phyloP scores from a whole-genome alignment of 1,140 invertebrate genomes.

The Cydia fagiglandana region DNA sequence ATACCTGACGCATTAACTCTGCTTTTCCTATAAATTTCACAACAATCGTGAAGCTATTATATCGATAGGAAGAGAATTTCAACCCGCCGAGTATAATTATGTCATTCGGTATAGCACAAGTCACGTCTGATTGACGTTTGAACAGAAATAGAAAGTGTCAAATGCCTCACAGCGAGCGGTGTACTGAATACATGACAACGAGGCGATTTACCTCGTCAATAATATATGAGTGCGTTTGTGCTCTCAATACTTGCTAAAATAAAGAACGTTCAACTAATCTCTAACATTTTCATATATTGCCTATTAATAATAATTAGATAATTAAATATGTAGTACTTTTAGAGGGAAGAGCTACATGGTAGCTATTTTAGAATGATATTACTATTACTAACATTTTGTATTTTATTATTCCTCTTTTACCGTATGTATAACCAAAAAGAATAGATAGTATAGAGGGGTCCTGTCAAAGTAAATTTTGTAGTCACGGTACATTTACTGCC shows the following conservation, averaged over 20 bases:
- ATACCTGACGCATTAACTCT: not conserved
- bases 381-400: too few species aligned
- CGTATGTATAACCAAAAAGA: too few species aligned
- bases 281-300: constrained; percentile 16
- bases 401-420: too few species aligned
- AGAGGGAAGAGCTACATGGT: too few species aligned
- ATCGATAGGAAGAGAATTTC: constrained; percentile 32
- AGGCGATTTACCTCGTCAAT: constrained; percentile 5
- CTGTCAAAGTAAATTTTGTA: too few species aligned
- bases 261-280: not conserved
- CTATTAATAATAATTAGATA: too few species aligned
- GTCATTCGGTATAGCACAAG: constrained; percentile 50
- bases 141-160: constrained; percentile 71
- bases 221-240: not conserved
- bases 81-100: constrained; percentile 46
- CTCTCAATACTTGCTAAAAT: not conserved
- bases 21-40: constrained; percentile 17
- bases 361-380: too few species aligned
- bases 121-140: constrained; percentile 45
- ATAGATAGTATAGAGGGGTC: too few species aligned
- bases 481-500: too few species aligned
- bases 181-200: constrained; percentile 52
- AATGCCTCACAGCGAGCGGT: constrained; percentile 57
- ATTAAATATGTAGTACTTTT: too few species aligned
- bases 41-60: constrained; percentile 29